A percentile compares a stretch with the other conserved stretches of the same genome.
These are phyloP conservation scores for Margarornis squamiger DNA, from an alignment of 2,797 vertebrate species.

Conservation along the genomic window DNA sequence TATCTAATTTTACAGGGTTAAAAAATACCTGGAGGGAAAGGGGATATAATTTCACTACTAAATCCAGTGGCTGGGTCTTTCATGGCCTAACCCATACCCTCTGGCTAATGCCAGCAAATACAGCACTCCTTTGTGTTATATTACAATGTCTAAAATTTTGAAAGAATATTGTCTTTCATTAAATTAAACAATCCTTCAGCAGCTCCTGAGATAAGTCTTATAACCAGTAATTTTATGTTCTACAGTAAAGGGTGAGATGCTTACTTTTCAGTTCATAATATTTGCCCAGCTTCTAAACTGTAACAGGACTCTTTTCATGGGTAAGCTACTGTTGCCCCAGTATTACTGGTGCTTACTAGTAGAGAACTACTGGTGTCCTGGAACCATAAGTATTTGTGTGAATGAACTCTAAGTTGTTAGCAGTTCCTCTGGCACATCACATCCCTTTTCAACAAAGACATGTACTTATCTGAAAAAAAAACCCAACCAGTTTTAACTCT, in stretches of 20 bases:
- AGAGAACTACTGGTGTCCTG: background rate
- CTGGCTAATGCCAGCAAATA: background rate
- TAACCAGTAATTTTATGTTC: background rate
- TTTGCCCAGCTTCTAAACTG: background rate
- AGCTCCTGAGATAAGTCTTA: background rate
- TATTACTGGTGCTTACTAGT: background rate
- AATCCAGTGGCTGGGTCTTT: background rate
- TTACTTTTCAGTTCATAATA: background rate
- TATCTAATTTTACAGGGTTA: background rate
- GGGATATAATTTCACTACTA: background rate
- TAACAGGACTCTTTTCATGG: background rate
- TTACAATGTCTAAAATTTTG: background rate
- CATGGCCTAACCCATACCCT: background rate
- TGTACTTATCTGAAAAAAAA: background rate
- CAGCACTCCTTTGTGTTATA: background rate
- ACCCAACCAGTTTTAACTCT: conserved; percentile 1
- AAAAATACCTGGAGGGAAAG: background rate
- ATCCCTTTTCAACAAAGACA: background rate
- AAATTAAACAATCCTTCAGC: conserved; percentile 10
- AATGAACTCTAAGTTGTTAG: background rate
- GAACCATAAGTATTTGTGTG: background rate
- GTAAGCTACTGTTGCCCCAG: background rate
- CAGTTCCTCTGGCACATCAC: background rate
- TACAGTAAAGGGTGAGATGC: background rate
- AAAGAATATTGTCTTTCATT: background rate